phyloP scores from a whole-genome alignment of 2,113 vertebrate species.

The Promerops cafer region DNA sequence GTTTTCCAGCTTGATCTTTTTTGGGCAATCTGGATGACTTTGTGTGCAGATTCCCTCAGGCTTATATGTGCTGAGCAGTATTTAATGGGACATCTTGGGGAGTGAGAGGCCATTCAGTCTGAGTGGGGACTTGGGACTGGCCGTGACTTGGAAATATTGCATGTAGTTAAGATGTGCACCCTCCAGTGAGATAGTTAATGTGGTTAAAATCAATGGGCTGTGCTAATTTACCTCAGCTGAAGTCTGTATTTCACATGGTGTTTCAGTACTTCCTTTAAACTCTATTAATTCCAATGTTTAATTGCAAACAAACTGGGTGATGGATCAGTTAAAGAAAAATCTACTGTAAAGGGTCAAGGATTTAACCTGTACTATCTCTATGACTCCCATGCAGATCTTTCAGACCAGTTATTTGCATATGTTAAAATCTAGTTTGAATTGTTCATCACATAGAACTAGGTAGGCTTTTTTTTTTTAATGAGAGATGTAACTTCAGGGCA shows the following conservation, averaged over 20 bases:
- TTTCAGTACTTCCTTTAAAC: neutral
- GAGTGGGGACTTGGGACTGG: neutral
- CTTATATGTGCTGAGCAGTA: neutral
- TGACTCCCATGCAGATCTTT: neutral
- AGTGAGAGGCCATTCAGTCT: neutral
- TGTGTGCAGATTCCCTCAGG: neutral
- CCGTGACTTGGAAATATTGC: neutral
- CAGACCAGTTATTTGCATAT: conserved; percentile 14
- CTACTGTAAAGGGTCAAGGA: neutral
- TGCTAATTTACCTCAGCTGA: conserved; percentile 14
- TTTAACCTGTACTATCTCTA: conserved; percentile 1
- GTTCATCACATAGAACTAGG: conserved; percentile 12
- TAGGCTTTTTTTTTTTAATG: neutral
- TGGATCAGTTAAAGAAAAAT: conserved; percentile 36
- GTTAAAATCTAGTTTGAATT: conserved; percentile 50
- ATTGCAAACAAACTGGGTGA: conserved; percentile 24
- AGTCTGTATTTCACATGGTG: neutral
- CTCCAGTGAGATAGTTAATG: conserved; percentile 33
- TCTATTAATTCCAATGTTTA: neutral
- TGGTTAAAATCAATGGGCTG: conserved; percentile 27
- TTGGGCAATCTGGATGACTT: neutral
- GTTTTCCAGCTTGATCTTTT: neutral
- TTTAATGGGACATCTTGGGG: neutral
- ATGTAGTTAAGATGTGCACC: neutral
- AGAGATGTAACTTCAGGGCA: conserved; percentile 47